Evolutionary conservation across 2,113 vertebrate species (phyloP).

Genomic region (Tragelaphus buxtoni): DNA sequence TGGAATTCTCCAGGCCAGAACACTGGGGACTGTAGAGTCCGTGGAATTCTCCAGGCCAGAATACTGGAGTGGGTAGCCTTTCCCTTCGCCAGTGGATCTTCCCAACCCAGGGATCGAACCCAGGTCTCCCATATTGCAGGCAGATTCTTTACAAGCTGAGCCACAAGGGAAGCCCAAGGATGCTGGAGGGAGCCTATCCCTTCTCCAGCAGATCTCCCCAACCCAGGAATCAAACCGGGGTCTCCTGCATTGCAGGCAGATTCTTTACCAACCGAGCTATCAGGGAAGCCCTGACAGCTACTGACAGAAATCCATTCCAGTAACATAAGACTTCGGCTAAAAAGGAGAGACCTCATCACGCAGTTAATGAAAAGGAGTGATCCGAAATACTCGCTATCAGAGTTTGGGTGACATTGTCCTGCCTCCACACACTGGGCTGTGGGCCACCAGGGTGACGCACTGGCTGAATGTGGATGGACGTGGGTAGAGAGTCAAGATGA

Average conservation of each 20-base stretch:
- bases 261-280: background rate
- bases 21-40: background rate
- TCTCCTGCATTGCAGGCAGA: background rate
- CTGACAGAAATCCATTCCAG: background rate
- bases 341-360: rapidly evolving
- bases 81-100: background rate
- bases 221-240: background rate
- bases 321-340: background rate
- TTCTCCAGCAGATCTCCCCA: background rate
- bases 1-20: background rate
- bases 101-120: background rate
- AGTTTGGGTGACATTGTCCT: rapidly evolving
- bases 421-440: rapidly evolving
- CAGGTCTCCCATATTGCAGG: background rate
- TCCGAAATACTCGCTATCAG: rapidly evolving
- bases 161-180: background rate
- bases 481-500: background rate
- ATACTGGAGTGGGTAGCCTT: background rate
- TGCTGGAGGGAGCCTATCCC: background rate
- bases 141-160: background rate
- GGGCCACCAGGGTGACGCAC: background rate
- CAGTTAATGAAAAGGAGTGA: background rate
- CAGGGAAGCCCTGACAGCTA: background rate
- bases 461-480: rapidly evolving
- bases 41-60: background rate